Percentiles rank a stretch among this genome's conserved stretches.
Conservation (phyloP, 2,888 invertebrate genomes). For the Campoletis raptor region DNA sequence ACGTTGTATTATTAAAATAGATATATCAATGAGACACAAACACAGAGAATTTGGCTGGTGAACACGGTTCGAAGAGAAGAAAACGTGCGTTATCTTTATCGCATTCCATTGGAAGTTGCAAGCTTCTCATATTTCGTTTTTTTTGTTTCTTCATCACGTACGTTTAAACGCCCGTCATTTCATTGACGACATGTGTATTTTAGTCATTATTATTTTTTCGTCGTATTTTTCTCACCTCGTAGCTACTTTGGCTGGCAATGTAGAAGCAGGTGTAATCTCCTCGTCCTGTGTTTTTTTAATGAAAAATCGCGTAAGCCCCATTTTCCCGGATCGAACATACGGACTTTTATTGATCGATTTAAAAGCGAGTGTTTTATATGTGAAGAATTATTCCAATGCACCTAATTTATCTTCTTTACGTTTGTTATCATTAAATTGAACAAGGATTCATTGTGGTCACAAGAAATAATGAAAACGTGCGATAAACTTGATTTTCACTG, state of each 20-base stretch:
- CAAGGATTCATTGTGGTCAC: slow-evolving; percentile 12
- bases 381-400: neutral
- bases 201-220: neutral
- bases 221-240: slow-evolving; percentile 77
- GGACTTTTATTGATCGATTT: slow-evolving; percentile 22
- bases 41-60: neutral
- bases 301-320: slow-evolving; percentile 82
- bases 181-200: neutral
- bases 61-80: slow-evolving; percentile 26
- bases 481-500: slow-evolving; percentile 36
- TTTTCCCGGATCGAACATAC: slow-evolving; percentile 73
- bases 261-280: slow-evolving; percentile 57
- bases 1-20: neutral
- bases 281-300: slow-evolving; percentile 76
- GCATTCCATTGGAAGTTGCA: slow-evolving; percentile 57
- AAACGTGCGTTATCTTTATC: slow-evolving; percentile 57
- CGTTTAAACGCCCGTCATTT: neutral
- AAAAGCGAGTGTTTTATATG: neutral
- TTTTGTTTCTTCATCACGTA: slow-evolving; percentile 12
- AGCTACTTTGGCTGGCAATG: slow-evolving; percentile 74
- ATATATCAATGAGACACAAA: neutral
- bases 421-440: neutral
- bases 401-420: neutral
- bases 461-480: slow-evolving; percentile 49
- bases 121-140: slow-evolving; percentile 24